These are phyloP conservation scores for Theristicus caerulescens DNA, from an alignment of 2,113 vertebrate species.

Conservation along the genomic window DNA sequence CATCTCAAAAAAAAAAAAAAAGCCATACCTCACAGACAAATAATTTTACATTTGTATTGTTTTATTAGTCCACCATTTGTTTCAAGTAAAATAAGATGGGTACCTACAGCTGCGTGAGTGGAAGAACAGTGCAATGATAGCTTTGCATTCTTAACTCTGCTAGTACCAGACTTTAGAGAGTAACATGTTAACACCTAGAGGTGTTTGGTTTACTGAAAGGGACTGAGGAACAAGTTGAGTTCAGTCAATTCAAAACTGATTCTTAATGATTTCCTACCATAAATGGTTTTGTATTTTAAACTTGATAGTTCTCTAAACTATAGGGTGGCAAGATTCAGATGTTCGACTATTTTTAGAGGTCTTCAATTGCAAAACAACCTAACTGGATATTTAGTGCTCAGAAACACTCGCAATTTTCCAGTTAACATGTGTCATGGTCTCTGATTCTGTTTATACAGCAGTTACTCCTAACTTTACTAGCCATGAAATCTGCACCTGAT, in stretches of 20 bases:
- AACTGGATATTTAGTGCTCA: background rate
- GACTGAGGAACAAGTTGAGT: background rate
- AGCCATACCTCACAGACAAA: background rate
- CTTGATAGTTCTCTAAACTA: background rate
- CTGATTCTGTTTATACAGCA: background rate
- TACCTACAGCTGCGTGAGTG: background rate
- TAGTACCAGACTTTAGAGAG: background rate
- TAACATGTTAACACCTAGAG: fast-evolving
- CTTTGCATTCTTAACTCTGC: background rate
- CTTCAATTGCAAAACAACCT: background rate
- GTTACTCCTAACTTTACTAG: background rate
- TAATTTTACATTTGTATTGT: background rate
- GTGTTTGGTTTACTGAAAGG: background rate
- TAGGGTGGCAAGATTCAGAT: background rate
- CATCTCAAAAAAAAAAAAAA: background rate
- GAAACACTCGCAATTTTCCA: background rate
- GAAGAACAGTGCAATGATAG: background rate
- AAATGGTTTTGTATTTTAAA: background rate
- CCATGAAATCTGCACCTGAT: background rate
- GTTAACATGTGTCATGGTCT: background rate
- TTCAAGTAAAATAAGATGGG: background rate
- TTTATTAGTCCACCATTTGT: background rate
- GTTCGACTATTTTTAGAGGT: background rate
- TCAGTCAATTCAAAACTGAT: background rate
- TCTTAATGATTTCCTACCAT: background rate